These are phyloP conservation scores for Nomada lathburiana DNA, from an alignment of 2,888 invertebrate species.

Conservation along the genomic window DNA sequence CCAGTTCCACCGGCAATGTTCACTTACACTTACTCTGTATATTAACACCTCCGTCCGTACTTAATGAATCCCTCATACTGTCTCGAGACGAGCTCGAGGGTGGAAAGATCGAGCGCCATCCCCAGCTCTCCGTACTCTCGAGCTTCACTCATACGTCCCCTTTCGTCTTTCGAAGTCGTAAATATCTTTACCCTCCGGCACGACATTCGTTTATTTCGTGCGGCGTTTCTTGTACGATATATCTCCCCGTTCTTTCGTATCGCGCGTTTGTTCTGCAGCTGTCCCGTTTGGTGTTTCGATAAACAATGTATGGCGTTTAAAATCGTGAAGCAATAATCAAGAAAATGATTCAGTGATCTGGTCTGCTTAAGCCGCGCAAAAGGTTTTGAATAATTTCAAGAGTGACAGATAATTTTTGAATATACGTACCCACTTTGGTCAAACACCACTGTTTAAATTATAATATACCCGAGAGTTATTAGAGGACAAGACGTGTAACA, in stretches of 20 bases:
- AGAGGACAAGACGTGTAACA: too few relatives aligned
- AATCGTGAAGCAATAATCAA: too few relatives aligned
- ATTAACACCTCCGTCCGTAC: constrained; percentile 82
- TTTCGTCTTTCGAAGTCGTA: constrained; percentile 58
- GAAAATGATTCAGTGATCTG: too few relatives aligned
- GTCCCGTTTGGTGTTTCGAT: too few relatives aligned
- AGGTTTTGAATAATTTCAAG: too few relatives aligned
- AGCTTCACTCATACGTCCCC: constrained; percentile 21
- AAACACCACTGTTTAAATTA: too few relatives aligned
- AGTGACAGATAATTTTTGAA: too few relatives aligned
- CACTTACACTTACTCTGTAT: constrained; percentile 68
- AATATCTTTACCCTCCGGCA: constrained; percentile 64
- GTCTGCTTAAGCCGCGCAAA: too few relatives aligned
- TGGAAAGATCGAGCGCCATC: constrained; percentile 37
- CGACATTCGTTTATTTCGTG: constrained; percentile 44
- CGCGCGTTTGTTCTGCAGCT: not conserved
- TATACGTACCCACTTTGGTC: too few relatives aligned
- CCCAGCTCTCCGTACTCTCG: constrained; percentile 31
- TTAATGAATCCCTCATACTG: constrained; percentile 81
- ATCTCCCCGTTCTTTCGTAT: not conserved
- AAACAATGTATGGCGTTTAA: too few relatives aligned
- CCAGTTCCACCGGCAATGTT: constrained; percentile 78
- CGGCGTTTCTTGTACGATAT: not conserved
- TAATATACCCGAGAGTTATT: too few relatives aligned
- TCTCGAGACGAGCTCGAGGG: constrained; percentile 52